These are phyloP conservation scores for Brachionus plicatilis DNA, from an alignment of 1,140 invertebrate species.

Conservation along the genomic window DNA sequence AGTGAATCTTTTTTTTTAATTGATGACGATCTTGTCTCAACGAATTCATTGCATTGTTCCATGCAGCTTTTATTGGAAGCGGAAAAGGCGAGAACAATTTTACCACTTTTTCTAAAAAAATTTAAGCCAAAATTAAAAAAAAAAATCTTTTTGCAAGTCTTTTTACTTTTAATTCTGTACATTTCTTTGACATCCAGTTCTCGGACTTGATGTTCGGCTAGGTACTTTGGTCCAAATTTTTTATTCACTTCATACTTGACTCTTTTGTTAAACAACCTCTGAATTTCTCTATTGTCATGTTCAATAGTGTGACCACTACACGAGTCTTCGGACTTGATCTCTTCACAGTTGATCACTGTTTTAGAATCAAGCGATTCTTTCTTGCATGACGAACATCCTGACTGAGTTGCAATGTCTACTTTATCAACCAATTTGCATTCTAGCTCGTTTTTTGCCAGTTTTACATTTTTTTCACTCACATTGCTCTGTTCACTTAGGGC, in stretches of 20 bases:
- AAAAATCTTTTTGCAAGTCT: no score
- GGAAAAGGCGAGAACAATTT: conserved; percentile 30
- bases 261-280: conserved; percentile 30
- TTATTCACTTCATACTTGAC: conserved; percentile 39
- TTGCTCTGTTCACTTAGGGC: not conserved
- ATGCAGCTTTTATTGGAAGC: conserved; percentile 17
- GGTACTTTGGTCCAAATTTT: conserved; percentile 16
- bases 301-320: not conserved
- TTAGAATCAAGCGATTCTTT: not conserved
- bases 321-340: not conserved
- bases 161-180: conserved; percentile 36
- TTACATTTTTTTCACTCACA: not conserved
- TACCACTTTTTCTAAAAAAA: not conserved
- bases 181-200: conserved; percentile 37
- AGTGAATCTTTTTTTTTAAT: conserved; percentile 16
- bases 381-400: not conserved
- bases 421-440: not conserved
- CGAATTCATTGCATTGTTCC: conserved; percentile 41
- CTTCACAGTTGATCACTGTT: not conserved
- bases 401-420: not conserved
- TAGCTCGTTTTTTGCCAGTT: not conserved
- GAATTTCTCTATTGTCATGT: not conserved
- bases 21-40: conserved; percentile 37
- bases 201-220: conserved; percentile 27
- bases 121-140: no score